Evolutionary conservation across 2,113 vertebrate genomes (phyloP), one percentile per base, ranked within the genome.

Genomic region (Odontesthes bonariensis): DNA sequence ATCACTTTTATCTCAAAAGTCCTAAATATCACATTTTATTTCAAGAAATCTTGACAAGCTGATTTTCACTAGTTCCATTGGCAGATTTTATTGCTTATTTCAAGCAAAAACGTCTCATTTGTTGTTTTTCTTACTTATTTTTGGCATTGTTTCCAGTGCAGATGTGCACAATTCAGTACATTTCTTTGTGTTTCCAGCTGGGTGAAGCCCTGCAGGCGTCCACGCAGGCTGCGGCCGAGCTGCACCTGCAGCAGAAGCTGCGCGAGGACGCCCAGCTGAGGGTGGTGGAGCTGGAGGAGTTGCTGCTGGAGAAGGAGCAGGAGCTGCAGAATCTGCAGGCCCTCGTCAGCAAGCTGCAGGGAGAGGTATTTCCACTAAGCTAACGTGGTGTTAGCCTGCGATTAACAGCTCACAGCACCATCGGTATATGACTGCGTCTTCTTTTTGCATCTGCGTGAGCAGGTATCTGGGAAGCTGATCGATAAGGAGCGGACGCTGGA

Each of bases 271-370:
- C 73, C 20, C 81, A 91, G 75, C 38, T 82, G 22, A 81, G 92
- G 60, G 71, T 94, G 76, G 93, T 94, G 17, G 91, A 94, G 83
- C 77, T 95, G 84, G 94, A 95, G 83, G 94, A 95, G 87, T 49
- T 67, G 1, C 44, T 95, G 49, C 59, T 94, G 83, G 92, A 93
- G 86, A 94, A 91, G 62, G 88, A 92, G 13, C 92, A 93, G 87
- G 94, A 95, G 80, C 14, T 92, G 60, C 86, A 87, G 49, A 85
- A 46, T 5, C 81, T 88, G 5, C 84, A 91, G 75, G 17, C 7
- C 46, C 73, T 89, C 0, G 62, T 93, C 74, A 59, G 13, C 85
- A 82, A 77, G 40, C 89, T 95, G 40, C 94, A 94, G 76, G 93
- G 90, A 71, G 93, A 95, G 92, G 94, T 95, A 71, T 0, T 7